Base-by-base conservation (phyloP, 2,888 invertebrate species). In the Dyspetes luteomarginatus region DNA sequence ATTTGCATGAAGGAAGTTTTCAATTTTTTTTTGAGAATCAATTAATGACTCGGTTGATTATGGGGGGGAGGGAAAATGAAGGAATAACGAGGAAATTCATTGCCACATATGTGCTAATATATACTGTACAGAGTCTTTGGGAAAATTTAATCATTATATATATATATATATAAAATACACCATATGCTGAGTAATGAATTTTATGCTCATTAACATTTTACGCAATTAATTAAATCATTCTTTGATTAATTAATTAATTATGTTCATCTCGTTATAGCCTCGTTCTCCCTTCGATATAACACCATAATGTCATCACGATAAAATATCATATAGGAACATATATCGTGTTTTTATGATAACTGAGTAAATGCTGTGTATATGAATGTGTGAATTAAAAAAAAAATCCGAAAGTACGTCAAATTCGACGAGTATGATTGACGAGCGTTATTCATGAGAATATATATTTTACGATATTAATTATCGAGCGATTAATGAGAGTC, bases 361-460 rank as follows among this genome's bases (percentile, higher is more conserved):
- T 36, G 36, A 12, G 9, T 12, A 24, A 19, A 36, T 50, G 60
- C 9, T 19, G 50, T 43, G 30, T 19, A 50, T 19, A n/a, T 48
- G 22, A 50, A 22, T 5, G 9, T 17, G 48, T n/a, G 19, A 12
- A 17, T 28, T 1, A 28, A 24, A 19, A 55, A 43, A 26, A 56
- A 62, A 43, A 41, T 28, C 45, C 67, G 74, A 67, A 75, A 75
- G 58, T 75, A 75, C 56, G 56, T 48, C 65, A 75, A 73, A 55
- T 28, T 72, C 48, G 36, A 56, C 48, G 67, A 30, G 15, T 15
- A n/a, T 56, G 55, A 19, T 36, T 68, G 68, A 68, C 19, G 43
- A 22, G 30, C 67, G 48, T 48, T 15, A 56, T n/a, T 56, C 41
- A 60, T 26, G 15, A 22, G n/a, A 73, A 64, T 28, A 52, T 72